Conservation (phyloP, 2,797 vertebrate species). For the Rhincodon typus region DNA sequence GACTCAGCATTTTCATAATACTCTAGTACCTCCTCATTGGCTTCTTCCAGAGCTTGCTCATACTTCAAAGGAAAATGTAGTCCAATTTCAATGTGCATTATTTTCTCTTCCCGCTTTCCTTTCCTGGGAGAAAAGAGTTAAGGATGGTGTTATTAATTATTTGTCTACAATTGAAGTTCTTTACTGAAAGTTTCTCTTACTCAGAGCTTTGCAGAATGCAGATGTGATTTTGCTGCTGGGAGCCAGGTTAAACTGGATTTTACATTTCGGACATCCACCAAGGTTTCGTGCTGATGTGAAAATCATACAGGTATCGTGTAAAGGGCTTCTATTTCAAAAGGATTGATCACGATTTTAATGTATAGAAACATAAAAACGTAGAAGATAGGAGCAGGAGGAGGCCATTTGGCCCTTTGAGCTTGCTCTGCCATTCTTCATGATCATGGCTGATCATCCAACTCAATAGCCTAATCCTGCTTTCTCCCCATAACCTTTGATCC, state of each 20-base stretch:
- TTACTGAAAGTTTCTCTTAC: neutral
- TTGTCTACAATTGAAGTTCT: neutral
- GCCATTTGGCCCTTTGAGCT: no score
- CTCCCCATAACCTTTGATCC: no score
- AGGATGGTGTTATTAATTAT: neutral
- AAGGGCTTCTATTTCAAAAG: neutral
- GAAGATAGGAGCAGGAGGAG: no score
- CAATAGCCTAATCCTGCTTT: no score
- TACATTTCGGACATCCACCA: slow-evolving; percentile 91
- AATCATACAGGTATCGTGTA: slow-evolving; percentile 77
- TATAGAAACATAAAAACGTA: no score
- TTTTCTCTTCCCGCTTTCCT: neutral
- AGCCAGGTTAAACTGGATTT: slow-evolving; percentile 93
- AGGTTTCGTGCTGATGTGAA: slow-evolving; percentile 78
- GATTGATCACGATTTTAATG: no score
- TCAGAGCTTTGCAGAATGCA: slow-evolving; percentile 80
- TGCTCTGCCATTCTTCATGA: no score
- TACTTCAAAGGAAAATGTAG: neutral
- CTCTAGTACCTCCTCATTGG: neutral
- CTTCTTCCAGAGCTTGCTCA: neutral
- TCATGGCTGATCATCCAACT: no score
- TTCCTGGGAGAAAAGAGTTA: neutral
- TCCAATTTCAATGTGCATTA: neutral
- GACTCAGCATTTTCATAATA: neutral
- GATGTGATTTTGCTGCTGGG: slow-evolving; percentile 86